These are phyloP conservation scores for Colaptes auratus DNA, from an alignment of 2,113 vertebrate species.

Conservation along the genomic window DNA sequence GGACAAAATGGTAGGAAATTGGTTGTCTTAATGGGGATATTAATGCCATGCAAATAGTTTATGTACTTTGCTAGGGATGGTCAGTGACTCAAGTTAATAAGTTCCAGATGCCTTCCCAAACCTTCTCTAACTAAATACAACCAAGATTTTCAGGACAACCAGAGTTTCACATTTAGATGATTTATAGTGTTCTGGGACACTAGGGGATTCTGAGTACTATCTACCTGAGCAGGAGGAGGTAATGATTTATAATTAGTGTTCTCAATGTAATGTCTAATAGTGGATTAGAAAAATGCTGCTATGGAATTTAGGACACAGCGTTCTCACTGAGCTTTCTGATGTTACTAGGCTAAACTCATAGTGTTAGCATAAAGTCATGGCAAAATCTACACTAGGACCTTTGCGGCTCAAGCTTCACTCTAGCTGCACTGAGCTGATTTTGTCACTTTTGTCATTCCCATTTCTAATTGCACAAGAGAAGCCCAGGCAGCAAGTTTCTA, in stretches of 20 bases:
- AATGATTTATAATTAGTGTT: constrained; percentile 53
- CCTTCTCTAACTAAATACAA: background rate
- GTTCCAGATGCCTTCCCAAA: constrained; percentile 23
- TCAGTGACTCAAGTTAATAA: constrained; percentile 12
- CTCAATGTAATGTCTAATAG: constrained; percentile 22
- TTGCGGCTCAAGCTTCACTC: background rate
- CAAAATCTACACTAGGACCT: background rate
- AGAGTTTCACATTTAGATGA: constrained; percentile 1
- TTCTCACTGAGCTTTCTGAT: background rate
- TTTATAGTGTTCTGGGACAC: background rate
- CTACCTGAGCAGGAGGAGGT: background rate
- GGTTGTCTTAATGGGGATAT: background rate
- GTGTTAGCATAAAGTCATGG: background rate
- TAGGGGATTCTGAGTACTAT: background rate
- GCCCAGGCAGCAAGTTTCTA: background rate
- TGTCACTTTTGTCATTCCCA: background rate
- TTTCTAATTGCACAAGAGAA: background rate
- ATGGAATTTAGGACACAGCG: background rate
- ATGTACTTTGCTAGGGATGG: background rate
- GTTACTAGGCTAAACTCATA: background rate
- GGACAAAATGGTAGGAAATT: background rate
- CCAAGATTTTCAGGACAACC: background rate
- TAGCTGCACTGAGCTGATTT: background rate
- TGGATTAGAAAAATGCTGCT: background rate
- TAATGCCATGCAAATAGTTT: background rate